Conservation (phyloP, 2,888 invertebrate genomes). For the Cremastinae sp. region DNA sequence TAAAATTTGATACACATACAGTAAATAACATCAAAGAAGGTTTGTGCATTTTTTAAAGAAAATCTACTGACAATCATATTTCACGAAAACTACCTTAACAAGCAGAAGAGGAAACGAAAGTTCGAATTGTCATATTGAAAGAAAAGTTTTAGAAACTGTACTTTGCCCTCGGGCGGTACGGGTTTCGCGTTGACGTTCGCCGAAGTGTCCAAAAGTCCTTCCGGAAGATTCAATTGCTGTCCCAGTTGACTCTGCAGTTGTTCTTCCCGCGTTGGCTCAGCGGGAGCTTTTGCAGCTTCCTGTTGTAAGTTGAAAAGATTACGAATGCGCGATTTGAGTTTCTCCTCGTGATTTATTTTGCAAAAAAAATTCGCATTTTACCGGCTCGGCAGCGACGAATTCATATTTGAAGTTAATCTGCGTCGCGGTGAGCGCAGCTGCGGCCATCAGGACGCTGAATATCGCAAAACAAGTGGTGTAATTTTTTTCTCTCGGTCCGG, state of each 20-base stretch:
- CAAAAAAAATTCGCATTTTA: conserved; percentile 60
- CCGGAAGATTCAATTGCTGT: conserved; percentile 89
- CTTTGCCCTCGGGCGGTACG: conserved; percentile 82
- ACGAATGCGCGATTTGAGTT: conserved; percentile 24
- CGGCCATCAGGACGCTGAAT: conserved; percentile 97
- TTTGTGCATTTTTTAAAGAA: too few species aligned
- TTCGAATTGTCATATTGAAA: neutral
- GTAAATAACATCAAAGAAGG: too few species aligned
- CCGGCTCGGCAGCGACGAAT: conserved; percentile 72
- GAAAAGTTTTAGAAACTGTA: conserved; percentile 62
- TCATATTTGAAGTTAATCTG: conserved; percentile 87
- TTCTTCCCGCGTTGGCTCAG: conserved; percentile 85
- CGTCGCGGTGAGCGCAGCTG: conserved; percentile 94
- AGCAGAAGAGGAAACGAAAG: neutral
- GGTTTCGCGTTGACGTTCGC: conserved; percentile 80
- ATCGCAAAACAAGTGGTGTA: conserved; percentile 99
- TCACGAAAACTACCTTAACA: too few species aligned
- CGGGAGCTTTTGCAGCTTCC: conserved; percentile 78
- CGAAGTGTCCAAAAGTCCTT: conserved; percentile 86
- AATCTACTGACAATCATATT: too few species aligned
- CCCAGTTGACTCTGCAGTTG: conserved; percentile 92
- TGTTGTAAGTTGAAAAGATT: conserved; percentile 48
- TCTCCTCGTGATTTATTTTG: neutral
- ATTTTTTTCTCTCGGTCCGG: conserved; percentile 96
- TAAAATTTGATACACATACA: too few species aligned